phyloP scores from a whole-genome alignment of 2,888 invertebrate genomes.

The Andrena praecox region DNA sequence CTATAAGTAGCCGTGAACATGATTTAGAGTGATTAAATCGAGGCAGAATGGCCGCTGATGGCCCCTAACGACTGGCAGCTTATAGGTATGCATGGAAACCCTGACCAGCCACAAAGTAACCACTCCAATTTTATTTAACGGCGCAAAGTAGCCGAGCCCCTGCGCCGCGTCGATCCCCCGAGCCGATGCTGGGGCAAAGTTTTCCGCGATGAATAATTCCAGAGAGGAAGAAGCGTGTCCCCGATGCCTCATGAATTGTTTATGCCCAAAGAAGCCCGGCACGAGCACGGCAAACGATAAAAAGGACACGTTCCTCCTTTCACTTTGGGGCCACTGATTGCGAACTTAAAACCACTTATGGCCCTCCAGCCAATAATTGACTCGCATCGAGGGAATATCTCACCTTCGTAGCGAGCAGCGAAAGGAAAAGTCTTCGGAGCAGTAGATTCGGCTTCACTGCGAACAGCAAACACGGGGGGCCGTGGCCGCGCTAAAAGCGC shows the following conservation, averaged over 20 bases:
- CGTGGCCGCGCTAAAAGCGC: constrained; percentile 29
- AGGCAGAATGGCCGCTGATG: not conserved
- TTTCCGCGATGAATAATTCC: constrained; percentile 19
- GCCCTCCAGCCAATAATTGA: not conserved
- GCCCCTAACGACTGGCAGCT: not conserved
- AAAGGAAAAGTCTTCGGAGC: not conserved
- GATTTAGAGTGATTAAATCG: constrained; percentile 15
- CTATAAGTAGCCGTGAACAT: not conserved
- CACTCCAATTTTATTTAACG: not conserved
- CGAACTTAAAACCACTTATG: not conserved
- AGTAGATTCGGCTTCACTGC: not conserved
- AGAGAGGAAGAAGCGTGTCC: constrained; percentile 5
- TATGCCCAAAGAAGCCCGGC: not conserved
- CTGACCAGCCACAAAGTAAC: not conserved
- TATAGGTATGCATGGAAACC: not conserved
- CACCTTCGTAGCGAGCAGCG: constrained; percentile 9
- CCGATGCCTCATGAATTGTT: constrained; percentile 3
- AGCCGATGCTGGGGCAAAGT: too few relatives aligned
- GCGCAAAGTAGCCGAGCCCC: too few relatives aligned
- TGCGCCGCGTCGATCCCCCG: too few relatives aligned
- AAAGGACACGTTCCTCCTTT: not conserved
- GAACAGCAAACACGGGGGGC: constrained; percentile 20
- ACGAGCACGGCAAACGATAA: not conserved
- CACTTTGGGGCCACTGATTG: constrained; percentile 9
- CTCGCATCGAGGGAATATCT: not conserved